Percentiles rank a stretch among this genome's conserved stretches.
Evolutionary conservation across 2,113 vertebrate genomes (phyloP).

Genomic region (Python bivittatus): DNA sequence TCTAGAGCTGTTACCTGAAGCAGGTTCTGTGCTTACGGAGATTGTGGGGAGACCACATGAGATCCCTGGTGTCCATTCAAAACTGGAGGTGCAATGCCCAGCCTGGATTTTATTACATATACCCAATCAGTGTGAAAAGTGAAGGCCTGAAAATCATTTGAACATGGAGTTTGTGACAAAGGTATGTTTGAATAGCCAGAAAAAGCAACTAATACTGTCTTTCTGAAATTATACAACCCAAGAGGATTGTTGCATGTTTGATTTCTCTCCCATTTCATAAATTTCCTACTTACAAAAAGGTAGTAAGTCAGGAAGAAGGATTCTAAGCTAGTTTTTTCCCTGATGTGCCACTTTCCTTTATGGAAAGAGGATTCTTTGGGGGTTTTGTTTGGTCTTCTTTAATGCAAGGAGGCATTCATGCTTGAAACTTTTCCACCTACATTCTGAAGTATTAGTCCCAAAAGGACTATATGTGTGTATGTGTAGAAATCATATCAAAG

Average conservation of each 20-base stretch:
- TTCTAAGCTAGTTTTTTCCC: not conserved
- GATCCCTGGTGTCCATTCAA: not conserved
- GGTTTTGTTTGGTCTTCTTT: not conserved
- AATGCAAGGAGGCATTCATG: not conserved
- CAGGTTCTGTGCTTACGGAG: not conserved
- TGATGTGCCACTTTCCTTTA: not conserved
- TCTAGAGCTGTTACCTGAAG: not conserved
- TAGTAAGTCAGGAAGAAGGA: not conserved
- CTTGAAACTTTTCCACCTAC: not conserved
- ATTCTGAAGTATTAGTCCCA: not conserved
- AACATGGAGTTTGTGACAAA: not conserved
- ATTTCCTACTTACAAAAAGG: not conserved
- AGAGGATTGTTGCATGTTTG: not conserved
- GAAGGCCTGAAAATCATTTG: not conserved
- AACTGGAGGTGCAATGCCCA: not conserved
- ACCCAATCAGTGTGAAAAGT: not conserved
- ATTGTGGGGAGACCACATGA: not conserved
- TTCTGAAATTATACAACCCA: not conserved
- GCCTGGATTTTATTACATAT: not conserved
- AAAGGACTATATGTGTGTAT: not conserved
- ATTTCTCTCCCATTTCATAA: not conserved
- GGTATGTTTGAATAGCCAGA: not conserved
- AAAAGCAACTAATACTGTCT: not conserved
- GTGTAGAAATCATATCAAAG: not conserved
- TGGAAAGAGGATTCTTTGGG: not conserved